A percentile compares a stretch with the other conserved stretches of the same genome.
Conservation (phyloP, 2,888 invertebrate genomes). For the Selenia dentaria region DNA sequence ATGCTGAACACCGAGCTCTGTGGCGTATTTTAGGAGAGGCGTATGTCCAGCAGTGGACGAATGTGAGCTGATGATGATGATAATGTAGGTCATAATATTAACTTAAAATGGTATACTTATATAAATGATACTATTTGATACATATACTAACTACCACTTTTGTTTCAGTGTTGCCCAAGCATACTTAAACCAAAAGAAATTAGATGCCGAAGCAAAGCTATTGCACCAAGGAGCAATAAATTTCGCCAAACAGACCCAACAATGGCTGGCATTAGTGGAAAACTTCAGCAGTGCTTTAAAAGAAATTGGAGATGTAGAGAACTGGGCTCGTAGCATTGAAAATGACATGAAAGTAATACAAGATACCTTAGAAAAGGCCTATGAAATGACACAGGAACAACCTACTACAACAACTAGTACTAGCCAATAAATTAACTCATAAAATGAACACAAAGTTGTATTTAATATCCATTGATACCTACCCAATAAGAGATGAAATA, state of each 20-base stretch:
- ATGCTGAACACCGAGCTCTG: too few species aligned
- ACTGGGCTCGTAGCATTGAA: conserved; percentile 99
- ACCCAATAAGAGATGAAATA: too few species aligned
- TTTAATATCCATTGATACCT: too few species aligned
- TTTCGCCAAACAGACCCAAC: conserved; percentile 98
- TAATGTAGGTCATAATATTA: too few species aligned
- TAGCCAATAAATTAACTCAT: conserved; percentile 37
- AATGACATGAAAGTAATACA: conserved; percentile 97
- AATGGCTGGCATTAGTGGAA: conserved; percentile 97
- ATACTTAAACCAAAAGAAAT: conserved; percentile 98
- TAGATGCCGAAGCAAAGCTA: conserved; percentile 98
- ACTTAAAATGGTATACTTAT: too few species aligned
- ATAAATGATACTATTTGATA: too few species aligned
- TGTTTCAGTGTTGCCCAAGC: conserved; percentile 97
- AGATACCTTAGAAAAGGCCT: conserved; percentile 96
- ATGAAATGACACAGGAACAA: conserved; percentile 87
- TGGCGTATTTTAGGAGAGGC: too few species aligned
- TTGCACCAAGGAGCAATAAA: conserved; percentile 96
- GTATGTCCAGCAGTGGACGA: too few species aligned
- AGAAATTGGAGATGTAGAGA: conserved; percentile 99
- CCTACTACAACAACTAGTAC: conserved; percentile 46
- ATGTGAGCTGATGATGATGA: too few species aligned
- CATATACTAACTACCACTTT: too few species aligned
- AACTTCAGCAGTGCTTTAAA: conserved; percentile 94
- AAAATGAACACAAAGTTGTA: background rate